These are phyloP conservation scores for Acanthococcus lagerstroemiae DNA, from an alignment of 2,888 invertebrate species.

Conservation along the genomic window DNA sequence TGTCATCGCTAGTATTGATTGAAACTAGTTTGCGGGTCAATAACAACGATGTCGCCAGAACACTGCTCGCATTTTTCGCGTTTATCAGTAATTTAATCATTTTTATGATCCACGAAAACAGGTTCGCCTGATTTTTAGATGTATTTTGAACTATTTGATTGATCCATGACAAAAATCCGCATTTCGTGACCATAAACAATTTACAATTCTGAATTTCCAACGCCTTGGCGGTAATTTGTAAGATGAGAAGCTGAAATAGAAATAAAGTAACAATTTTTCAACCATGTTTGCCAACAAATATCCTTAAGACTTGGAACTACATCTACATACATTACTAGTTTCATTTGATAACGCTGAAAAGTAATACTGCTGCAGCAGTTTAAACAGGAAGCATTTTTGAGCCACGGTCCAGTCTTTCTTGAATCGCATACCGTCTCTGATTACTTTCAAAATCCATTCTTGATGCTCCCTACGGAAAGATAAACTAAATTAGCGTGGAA, in stretches of 20 bases:
- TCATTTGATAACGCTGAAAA: constrained; percentile 53
- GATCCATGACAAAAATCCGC: constrained; percentile 64
- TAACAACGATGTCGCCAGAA: not conserved
- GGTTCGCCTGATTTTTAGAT: not conserved
- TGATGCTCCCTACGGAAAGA: constrained; percentile 9
- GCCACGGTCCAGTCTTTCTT: constrained; percentile 63
- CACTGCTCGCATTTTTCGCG: not conserved
- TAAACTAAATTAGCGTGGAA: too few species aligned
- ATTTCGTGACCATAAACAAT: constrained; percentile 54
- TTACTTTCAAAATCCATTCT: constrained; percentile 63
- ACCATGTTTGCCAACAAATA: not conserved
- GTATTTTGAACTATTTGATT: constrained; percentile 39
- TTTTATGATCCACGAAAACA: not conserved
- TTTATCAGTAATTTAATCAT: constrained; percentile 2
- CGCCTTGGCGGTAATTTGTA: constrained; percentile 54
- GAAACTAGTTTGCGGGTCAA: constrained; percentile 6
- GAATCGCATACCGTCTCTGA: constrained; percentile 65
- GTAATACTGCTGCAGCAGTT: constrained; percentile 62
- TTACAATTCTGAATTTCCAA: constrained; percentile 55
- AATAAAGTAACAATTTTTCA: not conserved
- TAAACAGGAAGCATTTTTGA: constrained; percentile 57
- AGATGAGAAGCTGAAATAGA: constrained; percentile 47
- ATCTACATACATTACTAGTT: constrained; percentile 48
- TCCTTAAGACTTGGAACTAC: not conserved
- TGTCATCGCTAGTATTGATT: not conserved